These are phyloP conservation scores for Holothuria leucospilota DNA, from an alignment of 53 echinoderm and acorn worm genomes.

Conservation along the genomic window DNA sequence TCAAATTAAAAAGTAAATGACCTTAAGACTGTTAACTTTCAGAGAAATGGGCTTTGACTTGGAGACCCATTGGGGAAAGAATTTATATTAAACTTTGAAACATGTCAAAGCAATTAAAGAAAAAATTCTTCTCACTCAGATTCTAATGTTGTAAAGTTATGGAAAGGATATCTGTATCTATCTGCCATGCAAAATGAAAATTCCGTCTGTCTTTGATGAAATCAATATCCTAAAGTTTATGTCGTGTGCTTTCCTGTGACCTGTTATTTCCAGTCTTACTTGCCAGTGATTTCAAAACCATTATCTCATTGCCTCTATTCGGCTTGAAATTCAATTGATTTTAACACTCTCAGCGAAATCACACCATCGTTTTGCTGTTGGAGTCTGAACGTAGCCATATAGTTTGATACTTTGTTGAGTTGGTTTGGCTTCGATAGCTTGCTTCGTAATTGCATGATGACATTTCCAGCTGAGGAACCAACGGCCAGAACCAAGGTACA, in stretches of 20 bases:
- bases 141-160: neutral
- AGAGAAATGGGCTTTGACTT: too few species aligned
- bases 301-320: neutral
- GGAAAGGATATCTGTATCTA: conserved; percentile 31
- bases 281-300: conserved; percentile 38
- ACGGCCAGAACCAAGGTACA: neutral
- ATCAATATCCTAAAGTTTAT: conserved; percentile 37
- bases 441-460: conserved; percentile 11
- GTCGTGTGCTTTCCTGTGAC: conserved; percentile 37
- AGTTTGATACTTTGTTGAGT: conserved; percentile 22
- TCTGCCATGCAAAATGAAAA: conserved; percentile 3
- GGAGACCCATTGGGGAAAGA: too few species aligned
- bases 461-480: conserved; percentile 15
- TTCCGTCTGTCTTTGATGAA: conserved; percentile 22
- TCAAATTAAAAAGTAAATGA: too few species aligned
- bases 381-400: neutral
- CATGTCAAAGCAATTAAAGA: too few species aligned
- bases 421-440: neutral
- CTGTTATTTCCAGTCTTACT: conserved; percentile 23
- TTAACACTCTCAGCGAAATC: conserved; percentile 47
- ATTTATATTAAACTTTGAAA: too few species aligned
- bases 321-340: conserved; percentile 7
- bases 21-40: too few species aligned
- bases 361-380: neutral
- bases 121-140: too few species aligned